Base-by-base conservation (phyloP, 1,140 invertebrate genomes). In the Hylaeus volcanicus region DNA sequence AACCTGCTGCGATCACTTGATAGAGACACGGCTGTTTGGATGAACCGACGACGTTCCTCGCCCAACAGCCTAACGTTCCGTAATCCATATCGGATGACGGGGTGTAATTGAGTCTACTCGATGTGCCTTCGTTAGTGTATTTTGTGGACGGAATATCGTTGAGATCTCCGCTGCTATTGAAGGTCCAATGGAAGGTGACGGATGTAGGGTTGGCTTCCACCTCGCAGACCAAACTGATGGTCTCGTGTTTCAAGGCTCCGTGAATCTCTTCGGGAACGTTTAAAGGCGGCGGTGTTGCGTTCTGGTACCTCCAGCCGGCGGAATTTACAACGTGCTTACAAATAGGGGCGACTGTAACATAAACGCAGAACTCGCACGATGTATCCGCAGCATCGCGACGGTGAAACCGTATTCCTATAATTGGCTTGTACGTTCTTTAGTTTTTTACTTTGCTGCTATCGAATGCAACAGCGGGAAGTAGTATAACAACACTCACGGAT, bases 1-100 rank as follows among this genome's bases (percentile, higher is more conserved):
- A 91, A 96, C 96, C 96, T 94, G 96, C 96, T 48, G 96, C 95
- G 78, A 96, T 94, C 53, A 97, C 95, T 86, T 96, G 96, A 89
- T 96, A 97, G 74, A 97, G 93, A 89, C 97, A 98, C 3, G 97
- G 96, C 45, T 95, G 95, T 81, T 94, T 94, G 89, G 97, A 96
- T 53, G 94, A 91, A 5, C 97, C 97, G 45, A 97, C 95, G 72
- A 94, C 93, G 92, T 97, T 97, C 85, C 94, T 95, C 0, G 96
- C 97, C 93, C 96, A 96, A 86, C 97, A 98, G 72, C 96, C 94
- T 8, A 97, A 93, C 72, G 95, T 96, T 43, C 97, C 97, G 91
- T 97, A 97, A 92, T 97, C 97, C 88, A 94, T 92, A 84, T 95
- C 95, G 26, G 93, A 93, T 48, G 89, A 91, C 0, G 95, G 94